Conservation (phyloP, 35 echinoderm and acorn worm genomes). For the Heliocidaris tuberculata region DNA sequence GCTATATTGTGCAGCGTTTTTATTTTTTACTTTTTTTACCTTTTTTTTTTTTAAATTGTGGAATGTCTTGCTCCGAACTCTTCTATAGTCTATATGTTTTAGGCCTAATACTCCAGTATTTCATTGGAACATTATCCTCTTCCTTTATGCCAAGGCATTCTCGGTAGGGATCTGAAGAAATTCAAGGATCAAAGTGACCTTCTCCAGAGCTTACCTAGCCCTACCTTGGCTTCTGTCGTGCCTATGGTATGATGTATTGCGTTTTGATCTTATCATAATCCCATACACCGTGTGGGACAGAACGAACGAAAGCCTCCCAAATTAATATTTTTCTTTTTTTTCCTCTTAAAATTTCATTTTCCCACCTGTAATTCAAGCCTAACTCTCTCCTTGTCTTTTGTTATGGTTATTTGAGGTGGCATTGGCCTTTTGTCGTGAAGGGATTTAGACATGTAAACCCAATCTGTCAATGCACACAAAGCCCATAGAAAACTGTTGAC, state of each 20-base stretch:
- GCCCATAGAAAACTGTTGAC: constrained; percentile 24
- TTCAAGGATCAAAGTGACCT: background rate
- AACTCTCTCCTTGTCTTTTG: background rate
- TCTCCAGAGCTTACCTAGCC: background rate
- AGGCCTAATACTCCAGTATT: too few relatives aligned
- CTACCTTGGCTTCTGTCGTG: background rate
- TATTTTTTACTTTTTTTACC: too few relatives aligned
- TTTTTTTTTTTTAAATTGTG: too few relatives aligned
- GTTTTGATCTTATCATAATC: constrained; percentile 21
- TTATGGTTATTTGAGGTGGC: constrained; percentile 26
- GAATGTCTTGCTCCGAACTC: too few relatives aligned
- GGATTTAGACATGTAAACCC: background rate
- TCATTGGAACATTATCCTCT: too few relatives aligned
- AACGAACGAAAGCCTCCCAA: background rate
- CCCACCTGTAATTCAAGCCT: constrained; percentile 7
- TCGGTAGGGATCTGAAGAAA: background rate
- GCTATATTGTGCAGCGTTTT: too few relatives aligned
- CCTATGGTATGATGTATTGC: background rate
- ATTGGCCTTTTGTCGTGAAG: constrained; percentile 34
- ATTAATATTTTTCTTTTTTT: constrained; percentile 10
- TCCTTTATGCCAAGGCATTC: too few relatives aligned
- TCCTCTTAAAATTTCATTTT: background rate
- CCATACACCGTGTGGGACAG: background rate
- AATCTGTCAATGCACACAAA: constrained; percentile 11
- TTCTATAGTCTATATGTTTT: too few relatives aligned